Evolutionary conservation across 2,888 invertebrate species (phyloP).

Genomic region (Allolobophora icterica): DNA sequence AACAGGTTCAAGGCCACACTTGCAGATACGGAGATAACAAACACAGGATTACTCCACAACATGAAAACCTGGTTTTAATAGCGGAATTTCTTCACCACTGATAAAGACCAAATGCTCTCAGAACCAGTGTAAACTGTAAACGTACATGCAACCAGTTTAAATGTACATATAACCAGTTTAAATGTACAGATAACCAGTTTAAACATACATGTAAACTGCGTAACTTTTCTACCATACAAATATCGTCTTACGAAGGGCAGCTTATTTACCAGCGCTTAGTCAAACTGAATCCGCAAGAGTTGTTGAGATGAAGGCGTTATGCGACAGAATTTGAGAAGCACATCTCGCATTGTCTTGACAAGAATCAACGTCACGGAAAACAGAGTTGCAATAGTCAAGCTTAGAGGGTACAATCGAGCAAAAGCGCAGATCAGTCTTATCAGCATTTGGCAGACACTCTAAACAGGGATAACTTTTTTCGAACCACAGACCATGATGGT

Average conservation of each 20-base stretch:
- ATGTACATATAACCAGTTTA: too few relatives aligned
- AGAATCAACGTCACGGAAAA: not conserved
- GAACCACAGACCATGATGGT: too few relatives aligned
- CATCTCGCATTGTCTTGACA: not conserved
- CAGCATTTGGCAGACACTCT: not conserved
- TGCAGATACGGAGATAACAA: too few relatives aligned
- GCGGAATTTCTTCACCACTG: too few relatives aligned
- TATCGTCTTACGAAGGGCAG: not conserved
- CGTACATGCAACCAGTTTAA: not conserved
- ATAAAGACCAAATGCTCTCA: too few relatives aligned
- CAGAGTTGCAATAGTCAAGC: not conserved
- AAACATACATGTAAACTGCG: not conserved
- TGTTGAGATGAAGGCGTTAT: not conserved
- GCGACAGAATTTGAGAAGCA: not conserved
- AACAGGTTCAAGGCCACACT: too few relatives aligned
- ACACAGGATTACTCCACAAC: not conserved
- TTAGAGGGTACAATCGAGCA: not conserved
- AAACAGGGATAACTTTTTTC: not conserved
- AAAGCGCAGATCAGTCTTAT: not conserved
- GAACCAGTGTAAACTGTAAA: too few relatives aligned
- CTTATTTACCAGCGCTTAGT: not conserved
- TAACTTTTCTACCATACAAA: not conserved
- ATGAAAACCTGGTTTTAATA: too few relatives aligned
- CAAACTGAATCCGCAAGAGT: not conserved
- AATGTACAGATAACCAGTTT: too few relatives aligned